Conservation (phyloP, 2,113 vertebrate genomes). For the Picathartes gymnocephalus region DNA sequence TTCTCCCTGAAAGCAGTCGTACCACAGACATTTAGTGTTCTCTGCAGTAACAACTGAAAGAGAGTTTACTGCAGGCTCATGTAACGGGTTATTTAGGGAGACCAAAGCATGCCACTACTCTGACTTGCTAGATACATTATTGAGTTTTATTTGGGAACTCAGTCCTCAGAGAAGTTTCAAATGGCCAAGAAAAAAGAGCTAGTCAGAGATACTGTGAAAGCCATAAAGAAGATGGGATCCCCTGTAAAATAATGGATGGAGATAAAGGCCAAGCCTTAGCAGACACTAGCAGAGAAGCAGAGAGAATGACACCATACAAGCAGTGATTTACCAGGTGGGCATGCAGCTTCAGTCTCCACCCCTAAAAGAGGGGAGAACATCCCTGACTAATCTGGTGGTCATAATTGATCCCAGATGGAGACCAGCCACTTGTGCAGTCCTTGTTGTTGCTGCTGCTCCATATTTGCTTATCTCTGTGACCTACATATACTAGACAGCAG, state of each 20-base stretch:
- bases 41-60: background rate
- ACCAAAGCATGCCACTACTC: background rate
- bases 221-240: background rate
- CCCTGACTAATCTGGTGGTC: background rate
- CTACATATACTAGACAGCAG: background rate
- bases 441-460: background rate
- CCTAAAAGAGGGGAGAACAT: background rate
- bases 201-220: background rate
- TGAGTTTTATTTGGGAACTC: background rate
- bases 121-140: background rate
- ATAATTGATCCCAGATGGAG: background rate
- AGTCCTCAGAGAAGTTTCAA: background rate
- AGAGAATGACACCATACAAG: background rate
- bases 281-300: background rate
- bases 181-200: background rate
- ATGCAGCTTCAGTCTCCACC: background rate
- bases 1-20: background rate
- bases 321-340: background rate
- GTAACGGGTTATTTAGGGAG: accelerated
- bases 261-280: background rate
- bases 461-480: background rate
- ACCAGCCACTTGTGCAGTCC: background rate
- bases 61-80: background rate
- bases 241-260: background rate
- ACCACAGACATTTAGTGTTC: accelerated